Evolutionary conservation across 2,888 invertebrate species (phyloP).

Genomic region (Ormyrus pomaceus): DNA sequence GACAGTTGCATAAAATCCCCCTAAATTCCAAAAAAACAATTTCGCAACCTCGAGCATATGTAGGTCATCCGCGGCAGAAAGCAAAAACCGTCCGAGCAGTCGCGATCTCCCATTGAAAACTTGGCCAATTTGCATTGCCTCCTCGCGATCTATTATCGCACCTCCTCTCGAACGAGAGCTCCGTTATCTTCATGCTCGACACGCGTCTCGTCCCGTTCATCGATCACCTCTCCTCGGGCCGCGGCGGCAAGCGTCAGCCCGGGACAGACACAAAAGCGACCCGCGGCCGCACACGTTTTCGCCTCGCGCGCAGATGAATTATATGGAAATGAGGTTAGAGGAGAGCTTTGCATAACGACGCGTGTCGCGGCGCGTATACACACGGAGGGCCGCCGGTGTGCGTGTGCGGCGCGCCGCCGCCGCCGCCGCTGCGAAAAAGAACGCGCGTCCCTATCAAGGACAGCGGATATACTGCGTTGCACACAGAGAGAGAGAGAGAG

Average conservation of each 20-base stretch:
- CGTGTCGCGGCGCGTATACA: conserved; percentile 1
- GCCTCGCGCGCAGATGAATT: not conserved
- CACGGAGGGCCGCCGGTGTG: not conserved
- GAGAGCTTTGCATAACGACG: conserved; percentile 2
- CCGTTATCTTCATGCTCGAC: not conserved
- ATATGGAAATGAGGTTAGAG: conserved; percentile 39
- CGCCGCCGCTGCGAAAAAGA: not conserved
- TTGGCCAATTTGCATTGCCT: no score
- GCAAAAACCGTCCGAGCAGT: no score
- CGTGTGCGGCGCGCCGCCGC: not conserved
- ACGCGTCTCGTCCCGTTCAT: not conserved
- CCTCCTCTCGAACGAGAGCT: no score
- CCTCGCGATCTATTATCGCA: no score
- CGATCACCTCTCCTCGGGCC: not conserved
- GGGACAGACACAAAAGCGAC: no score
- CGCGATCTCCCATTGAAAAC: no score
- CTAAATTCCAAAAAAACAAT: no score
- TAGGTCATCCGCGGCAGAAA: no score
- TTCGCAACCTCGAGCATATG: no score
- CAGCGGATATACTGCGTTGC: conserved; percentile 41
- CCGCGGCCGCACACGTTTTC: no score
- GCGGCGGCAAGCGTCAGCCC: no score
- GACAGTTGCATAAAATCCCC: no score
- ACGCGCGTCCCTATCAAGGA: conserved; percentile 44
- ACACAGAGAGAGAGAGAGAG: conserved; percentile 11